Conservation (phyloP, 2,888 invertebrate species). For the Plebejus anna region DNA sequence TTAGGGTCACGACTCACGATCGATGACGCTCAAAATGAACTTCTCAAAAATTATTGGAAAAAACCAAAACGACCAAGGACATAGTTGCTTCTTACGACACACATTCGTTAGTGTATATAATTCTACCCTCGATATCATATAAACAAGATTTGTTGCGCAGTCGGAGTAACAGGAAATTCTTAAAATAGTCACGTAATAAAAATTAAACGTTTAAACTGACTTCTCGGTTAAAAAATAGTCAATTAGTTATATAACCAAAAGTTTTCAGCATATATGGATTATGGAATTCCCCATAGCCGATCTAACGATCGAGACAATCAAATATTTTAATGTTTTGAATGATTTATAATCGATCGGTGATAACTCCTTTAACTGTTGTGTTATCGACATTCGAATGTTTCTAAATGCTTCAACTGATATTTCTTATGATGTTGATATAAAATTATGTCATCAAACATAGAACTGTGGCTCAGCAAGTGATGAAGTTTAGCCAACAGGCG, state of each 20-base stretch:
- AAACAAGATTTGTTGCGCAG: constrained; percentile 29
- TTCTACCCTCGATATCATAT: constrained; percentile 23
- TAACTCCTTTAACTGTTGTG: background rate
- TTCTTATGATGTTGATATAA: background rate
- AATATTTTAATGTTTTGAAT: background rate
- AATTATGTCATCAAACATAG: background rate
- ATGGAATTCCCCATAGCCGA: background rate
- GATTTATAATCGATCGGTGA: background rate
- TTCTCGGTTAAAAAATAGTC: constrained; percentile 20
- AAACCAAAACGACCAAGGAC: constrained; percentile 25
- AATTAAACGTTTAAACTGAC: constrained; percentile 20
- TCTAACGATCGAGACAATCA: background rate
- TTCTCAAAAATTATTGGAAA: constrained; percentile 25
- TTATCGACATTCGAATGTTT: background rate
- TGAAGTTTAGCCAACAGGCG: background rate
- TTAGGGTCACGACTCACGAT: background rate
- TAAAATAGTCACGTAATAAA: constrained; percentile 27
- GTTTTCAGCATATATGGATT: constrained; percentile 2
- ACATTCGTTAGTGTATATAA: constrained; percentile 16
- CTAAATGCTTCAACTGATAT: background rate
- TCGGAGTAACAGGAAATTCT: constrained; percentile 23
- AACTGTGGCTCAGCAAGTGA: background rate
- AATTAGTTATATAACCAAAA: constrained; percentile 21
- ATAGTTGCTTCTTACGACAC: constrained; percentile 19
- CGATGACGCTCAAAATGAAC: constrained; percentile 1